Evolutionary conservation across 92 coral and sea anemone species (phyloP).

Genomic region (Zoanthus gigantus): DNA sequence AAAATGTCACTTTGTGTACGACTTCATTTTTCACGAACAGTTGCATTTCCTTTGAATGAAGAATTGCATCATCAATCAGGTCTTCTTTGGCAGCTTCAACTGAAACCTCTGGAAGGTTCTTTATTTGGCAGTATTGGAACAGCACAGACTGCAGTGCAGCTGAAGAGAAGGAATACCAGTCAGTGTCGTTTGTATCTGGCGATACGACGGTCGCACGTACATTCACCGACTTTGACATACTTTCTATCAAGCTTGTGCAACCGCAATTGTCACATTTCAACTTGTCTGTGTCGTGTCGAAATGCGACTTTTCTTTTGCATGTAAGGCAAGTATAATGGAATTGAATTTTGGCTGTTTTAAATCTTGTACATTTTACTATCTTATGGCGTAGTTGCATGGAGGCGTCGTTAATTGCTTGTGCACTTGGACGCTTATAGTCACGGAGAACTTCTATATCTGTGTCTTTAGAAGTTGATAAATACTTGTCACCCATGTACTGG

Average conservation of each 20-base stretch:
- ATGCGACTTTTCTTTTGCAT: slow-evolving; percentile 27
- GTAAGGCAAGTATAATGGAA: slow-evolving; percentile 27
- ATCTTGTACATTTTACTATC: slow-evolving; percentile 25
- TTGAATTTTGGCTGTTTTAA: slow-evolving; percentile 25
- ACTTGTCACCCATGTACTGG: background rate
- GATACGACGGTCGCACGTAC: slow-evolving; percentile 30
- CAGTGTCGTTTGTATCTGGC: slow-evolving; percentile 29
- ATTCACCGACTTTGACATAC: slow-evolving; percentile 24
- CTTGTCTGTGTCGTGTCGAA: slow-evolving; percentile 29
- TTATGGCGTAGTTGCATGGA: slow-evolving; percentile 28
- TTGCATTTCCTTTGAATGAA: slow-evolving; percentile 39
- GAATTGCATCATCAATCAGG: slow-evolving; percentile 36
- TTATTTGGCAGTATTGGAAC: slow-evolving; percentile 28
- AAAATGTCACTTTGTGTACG: slow-evolving; percentile 43
- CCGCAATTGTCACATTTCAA: slow-evolving; percentile 27
- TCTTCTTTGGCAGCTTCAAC: slow-evolving; percentile 29
- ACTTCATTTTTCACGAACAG: slow-evolving; percentile 38
- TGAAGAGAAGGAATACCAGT: slow-evolving; percentile 27
- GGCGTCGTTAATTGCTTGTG: slow-evolving; percentile 29
- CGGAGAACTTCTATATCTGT: slow-evolving; percentile 11
- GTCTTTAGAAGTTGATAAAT: background rate
- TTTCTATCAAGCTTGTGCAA: slow-evolving; percentile 27
- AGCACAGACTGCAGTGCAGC: slow-evolving; percentile 30
- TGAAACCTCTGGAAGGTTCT: slow-evolving; percentile 31
- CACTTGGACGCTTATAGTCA: slow-evolving; percentile 12